Conservation (phyloP, 2,797 vertebrate genomes). For the Halcyon smyrnensis region DNA sequence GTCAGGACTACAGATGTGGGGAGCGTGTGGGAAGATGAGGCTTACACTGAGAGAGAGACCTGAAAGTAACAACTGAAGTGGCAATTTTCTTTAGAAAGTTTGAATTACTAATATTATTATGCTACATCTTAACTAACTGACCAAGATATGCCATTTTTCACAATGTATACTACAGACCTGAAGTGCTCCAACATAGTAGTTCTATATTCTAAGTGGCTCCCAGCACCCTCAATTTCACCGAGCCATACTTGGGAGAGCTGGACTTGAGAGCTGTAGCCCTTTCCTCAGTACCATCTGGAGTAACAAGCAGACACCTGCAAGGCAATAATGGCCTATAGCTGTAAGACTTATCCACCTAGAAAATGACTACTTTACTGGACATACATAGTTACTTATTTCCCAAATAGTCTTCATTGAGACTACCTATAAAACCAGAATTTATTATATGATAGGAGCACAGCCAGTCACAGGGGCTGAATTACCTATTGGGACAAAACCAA, state of each 20-base stretch:
- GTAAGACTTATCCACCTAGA: neutral
- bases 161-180: neutral
- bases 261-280: neutral
- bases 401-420: neutral
- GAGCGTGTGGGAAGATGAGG: neutral
- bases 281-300: neutral
- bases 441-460: neutral
- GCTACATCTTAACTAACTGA: neutral
- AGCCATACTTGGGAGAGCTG: neutral
- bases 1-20: neutral
- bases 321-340: neutral
- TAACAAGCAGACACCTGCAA: neutral
- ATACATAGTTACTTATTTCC: neutral
- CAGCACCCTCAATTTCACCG: fast-evolving
- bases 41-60: neutral
- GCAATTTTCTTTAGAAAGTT: neutral
- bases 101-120: neutral
- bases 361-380: neutral
- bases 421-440: neutral
- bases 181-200: neutral
- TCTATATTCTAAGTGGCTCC: neutral
- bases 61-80: neutral
- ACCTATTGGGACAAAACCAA: neutral
- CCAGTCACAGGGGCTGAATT: neutral
- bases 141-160: neutral